Base-by-base conservation (phyloP, 2,888 invertebrate genomes). In the Thelaira solivaga region DNA sequence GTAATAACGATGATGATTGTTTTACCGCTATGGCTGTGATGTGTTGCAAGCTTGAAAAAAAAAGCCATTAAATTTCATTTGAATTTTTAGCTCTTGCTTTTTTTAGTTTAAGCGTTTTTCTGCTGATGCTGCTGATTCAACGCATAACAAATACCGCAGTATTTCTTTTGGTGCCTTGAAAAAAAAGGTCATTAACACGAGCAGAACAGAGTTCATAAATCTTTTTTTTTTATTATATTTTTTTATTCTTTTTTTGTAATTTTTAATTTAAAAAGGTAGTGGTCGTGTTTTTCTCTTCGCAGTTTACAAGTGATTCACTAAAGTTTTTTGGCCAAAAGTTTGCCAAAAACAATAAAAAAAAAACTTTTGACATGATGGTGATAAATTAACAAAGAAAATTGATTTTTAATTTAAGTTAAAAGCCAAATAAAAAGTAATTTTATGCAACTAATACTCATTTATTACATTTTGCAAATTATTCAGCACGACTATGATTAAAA, bases 11-110 rank as follows among this genome's bases (percentile, higher is more conserved):
- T 74, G 69, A 73, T 74, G 73, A 74, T 64, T 73, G 68, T 77
- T 73, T 47, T 34, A 41, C 45, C 41, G 31, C 29, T 65, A 47
- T 31, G 57, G 31, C 29, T 65, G 53, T 31, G 57, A 43, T 45
- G 67, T 64, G 49, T 34, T 69, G 64, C 11, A 26, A 36, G n/a
- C 39, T 36, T 26, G 16, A 74, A 41, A 49, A 34, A 72, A 51
- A 74, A 77, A 74, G 69, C 69, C 78, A 78, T 78, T 74, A 74
- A 74, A 74, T 65, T 78, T 74, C 65, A 74, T 74, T 74, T 78
- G 57, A 61, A 74, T 71, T 78, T 75, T 74, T 71, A 59, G 47
- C 45, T 74, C 45, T 45, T 45, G 26, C 18, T 24, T 47, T 39
- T 65, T 45, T 26, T 8, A 22, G 26, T 24, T 49, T 64, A 59